Conservation (phyloP, 1,140 invertebrate species). For the Campoletis sonorensis region DNA sequence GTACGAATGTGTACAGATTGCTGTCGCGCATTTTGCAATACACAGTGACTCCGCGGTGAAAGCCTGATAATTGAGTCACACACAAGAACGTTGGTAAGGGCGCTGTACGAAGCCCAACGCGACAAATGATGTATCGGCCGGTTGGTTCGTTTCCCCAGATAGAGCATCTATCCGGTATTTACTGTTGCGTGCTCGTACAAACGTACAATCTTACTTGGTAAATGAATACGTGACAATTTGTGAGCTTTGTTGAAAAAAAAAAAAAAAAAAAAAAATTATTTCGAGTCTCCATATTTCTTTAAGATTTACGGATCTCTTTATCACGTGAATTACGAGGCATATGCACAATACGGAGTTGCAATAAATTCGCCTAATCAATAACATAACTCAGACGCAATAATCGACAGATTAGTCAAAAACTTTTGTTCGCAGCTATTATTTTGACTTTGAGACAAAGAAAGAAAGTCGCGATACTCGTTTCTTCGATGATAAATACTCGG, state of each 20-base stretch:
- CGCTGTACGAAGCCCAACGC: slow-evolving; percentile 34
- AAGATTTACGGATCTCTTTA: too few species aligned
- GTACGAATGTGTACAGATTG: not conserved
- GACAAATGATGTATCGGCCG: slow-evolving; percentile 66
- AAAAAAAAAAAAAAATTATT: too few species aligned
- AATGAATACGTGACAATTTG: slow-evolving; percentile 5
- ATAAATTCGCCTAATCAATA: too few species aligned
- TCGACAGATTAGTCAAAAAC: too few species aligned
- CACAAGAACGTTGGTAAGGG: slow-evolving; percentile 40
- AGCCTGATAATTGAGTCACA: slow-evolving; percentile 67
- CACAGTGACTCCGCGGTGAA: not conserved
- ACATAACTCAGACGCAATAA: too few species aligned
- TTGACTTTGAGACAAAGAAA: too few species aligned
- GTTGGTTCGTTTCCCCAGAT: slow-evolving; percentile 65
- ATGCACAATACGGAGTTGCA: too few species aligned
- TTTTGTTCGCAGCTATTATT: too few species aligned
- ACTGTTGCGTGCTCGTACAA: slow-evolving; percentile 40
- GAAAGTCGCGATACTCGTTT: too few species aligned
- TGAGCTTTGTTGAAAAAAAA: not conserved
- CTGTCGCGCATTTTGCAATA: slow-evolving; percentile 24
- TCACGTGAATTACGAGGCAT: too few species aligned
- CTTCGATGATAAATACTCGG: too few species aligned
- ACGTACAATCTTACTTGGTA: slow-evolving; percentile 7
- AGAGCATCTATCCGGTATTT: slow-evolving; percentile 63
- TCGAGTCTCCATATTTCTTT: not conserved